A percentile compares a stretch with the other conserved stretches of the same genome.
Conservation (phyloP, 2,888 invertebrate species). For the Drosophila recens region DNA sequence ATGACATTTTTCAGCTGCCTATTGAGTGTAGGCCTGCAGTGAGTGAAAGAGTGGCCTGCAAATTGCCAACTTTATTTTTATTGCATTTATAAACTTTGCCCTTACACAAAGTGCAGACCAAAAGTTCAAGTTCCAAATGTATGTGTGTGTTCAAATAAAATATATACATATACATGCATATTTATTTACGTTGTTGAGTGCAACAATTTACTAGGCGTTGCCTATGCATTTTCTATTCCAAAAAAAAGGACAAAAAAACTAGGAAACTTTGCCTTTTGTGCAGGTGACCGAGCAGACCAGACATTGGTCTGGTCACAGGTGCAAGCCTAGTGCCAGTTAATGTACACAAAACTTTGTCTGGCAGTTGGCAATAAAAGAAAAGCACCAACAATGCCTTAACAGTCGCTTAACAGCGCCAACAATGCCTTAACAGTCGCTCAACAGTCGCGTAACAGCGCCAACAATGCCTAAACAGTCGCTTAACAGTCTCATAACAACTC, state of each 20-base stretch:
- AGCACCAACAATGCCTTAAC: slow-evolving; percentile 46
- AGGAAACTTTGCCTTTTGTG: slow-evolving; percentile 12
- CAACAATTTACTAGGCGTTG: slow-evolving; percentile 28
- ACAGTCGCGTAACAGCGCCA: slow-evolving; percentile 32
- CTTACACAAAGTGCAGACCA: slow-evolving; percentile 55
- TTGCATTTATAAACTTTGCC: slow-evolving; percentile 80
- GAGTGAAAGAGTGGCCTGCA: background rate
- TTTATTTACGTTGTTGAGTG: slow-evolving; percentile 5
- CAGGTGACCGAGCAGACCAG: slow-evolving; percentile 16
- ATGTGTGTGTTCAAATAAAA: slow-evolving; percentile 34
- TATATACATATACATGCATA: background rate
- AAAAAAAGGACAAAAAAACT: background rate
- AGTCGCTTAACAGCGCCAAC: slow-evolving; percentile 31
- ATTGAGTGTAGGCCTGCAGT: slow-evolving; percentile 15
- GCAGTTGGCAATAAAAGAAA: background rate
- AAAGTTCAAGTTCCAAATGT: slow-evolving; percentile 68
- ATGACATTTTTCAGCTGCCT: slow-evolving; percentile 64
- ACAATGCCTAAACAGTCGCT: slow-evolving; percentile 50
- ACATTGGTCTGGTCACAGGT: slow-evolving; percentile 32
- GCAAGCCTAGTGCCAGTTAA: slow-evolving; percentile 34
- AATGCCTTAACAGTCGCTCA: slow-evolving; percentile 44
- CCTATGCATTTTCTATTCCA: slow-evolving; percentile 8
- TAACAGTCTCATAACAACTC: no score
- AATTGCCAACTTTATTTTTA: slow-evolving; percentile 73
- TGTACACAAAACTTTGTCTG: slow-evolving; percentile 38